Evolutionary conservation across 2,888 invertebrate species (phyloP).

Genomic region (Acleris literana): DNA sequence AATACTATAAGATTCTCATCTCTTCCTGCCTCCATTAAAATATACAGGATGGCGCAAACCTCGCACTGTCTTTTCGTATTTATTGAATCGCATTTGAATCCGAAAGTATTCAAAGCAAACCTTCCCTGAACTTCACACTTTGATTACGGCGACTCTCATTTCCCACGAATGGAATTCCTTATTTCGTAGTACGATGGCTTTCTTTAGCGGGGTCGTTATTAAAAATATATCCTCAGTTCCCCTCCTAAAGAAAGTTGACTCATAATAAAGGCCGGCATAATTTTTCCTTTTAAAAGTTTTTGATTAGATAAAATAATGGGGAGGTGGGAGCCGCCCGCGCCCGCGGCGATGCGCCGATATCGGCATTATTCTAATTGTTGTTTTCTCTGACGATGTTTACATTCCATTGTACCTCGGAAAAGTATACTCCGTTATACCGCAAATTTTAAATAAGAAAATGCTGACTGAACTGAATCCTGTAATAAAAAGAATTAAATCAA

Average conservation of each 20-base stretch:
- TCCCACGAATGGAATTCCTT: conserved; percentile 53
- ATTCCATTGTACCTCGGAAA: conserved; percentile 68
- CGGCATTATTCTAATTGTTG: conserved; percentile 80
- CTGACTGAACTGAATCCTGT: background rate
- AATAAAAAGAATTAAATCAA: conserved; percentile 10
- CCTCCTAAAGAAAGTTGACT: conserved; percentile 81
- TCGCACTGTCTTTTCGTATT: conserved; percentile 10
- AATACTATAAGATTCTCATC: no score
- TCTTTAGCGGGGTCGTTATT: conserved; percentile 78
- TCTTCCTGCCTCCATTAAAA: background rate
- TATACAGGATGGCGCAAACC: background rate
- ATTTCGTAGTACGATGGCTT: conserved; percentile 60
- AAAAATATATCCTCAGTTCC: conserved; percentile 80
- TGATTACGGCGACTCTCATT: conserved; percentile 56
- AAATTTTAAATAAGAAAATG: conserved; percentile 37
- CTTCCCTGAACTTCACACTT: conserved; percentile 55
- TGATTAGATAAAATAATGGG: conserved; percentile 85
- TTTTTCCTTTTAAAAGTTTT: conserved; percentile 85
- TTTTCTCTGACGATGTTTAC: conserved; percentile 74
- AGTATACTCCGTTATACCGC: conserved; percentile 53
- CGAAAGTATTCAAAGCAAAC: conserved; percentile 37
- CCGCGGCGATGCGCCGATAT: conserved; percentile 76
- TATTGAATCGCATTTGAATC: conserved; percentile 27
- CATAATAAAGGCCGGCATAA: conserved; percentile 83
- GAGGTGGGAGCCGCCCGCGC: conserved; percentile 71